Conservation (phyloP, 2,888 invertebrate species). For the Tetragnatha montana region DNA sequence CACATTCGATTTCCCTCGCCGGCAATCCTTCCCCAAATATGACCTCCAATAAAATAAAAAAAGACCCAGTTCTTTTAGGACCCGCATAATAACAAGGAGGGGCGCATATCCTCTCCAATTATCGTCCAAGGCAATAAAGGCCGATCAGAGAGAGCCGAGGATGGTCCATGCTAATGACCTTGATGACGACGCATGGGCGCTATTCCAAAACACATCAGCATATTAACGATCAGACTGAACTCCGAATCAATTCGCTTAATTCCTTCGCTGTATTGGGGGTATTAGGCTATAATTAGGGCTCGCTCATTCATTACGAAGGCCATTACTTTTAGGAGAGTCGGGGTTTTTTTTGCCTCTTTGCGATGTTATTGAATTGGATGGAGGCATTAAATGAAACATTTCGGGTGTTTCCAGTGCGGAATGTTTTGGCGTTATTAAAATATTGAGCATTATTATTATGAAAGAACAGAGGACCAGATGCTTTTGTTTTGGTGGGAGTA, state of each 20-base stretch:
- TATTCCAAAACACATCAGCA: slow-evolving; percentile 17
- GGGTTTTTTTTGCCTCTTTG: background rate
- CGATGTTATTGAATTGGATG: background rate
- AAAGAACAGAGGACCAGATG: no score
- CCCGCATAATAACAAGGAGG: background rate
- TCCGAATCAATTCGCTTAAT: slow-evolving; percentile 34
- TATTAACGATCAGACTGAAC: slow-evolving; percentile 20
- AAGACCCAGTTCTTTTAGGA: background rate
- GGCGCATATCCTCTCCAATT: background rate
- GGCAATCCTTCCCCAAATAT: no score
- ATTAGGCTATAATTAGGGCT: slow-evolving; percentile 14
- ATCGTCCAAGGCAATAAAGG: background rate
- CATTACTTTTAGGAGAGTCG: slow-evolving; percentile 29
- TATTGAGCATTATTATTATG: no score
- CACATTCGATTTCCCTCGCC: no score
- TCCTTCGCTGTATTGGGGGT: slow-evolving; percentile 1
- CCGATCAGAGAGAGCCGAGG: background rate
- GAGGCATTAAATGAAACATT: background rate
- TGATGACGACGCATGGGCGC: background rate
- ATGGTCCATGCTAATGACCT: background rate
- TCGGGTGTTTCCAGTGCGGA: no score
- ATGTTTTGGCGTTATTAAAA: no score
- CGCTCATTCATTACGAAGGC: slow-evolving; percentile 9
- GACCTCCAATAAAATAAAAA: background rate
- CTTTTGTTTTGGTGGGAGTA: no score